Conservation (phyloP, 2,797 vertebrate species). For the Phrynocephalus guinanensis region DNA sequence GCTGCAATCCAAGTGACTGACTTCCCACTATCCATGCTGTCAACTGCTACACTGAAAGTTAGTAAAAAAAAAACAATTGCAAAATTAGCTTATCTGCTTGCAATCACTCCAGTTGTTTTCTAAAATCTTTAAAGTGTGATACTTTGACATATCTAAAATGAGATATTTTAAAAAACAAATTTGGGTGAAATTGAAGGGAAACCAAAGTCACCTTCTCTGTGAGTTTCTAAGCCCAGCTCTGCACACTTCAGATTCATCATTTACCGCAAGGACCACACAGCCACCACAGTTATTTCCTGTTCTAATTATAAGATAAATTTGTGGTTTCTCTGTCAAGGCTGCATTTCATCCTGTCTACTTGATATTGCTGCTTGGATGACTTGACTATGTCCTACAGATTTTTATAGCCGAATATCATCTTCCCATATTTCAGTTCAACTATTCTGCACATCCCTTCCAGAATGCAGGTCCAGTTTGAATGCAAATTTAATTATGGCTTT, state of each 20-base stretch:
- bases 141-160: constrained; percentile 14
- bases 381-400: constrained; percentile 24
- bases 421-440: neutral
- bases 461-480: neutral
- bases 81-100: neutral
- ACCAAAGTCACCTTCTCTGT: neutral
- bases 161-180: constrained; percentile 20
- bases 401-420: neutral
- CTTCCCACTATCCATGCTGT: no score
- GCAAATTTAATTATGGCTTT: neutral
- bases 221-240: neutral
- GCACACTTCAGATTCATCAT: neutral
- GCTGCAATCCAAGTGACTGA: neutral
- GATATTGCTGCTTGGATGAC: constrained; percentile 31
- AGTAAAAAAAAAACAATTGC: neutral
- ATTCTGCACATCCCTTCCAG: neutral
- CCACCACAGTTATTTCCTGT: constrained; percentile 47
- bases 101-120: fast-evolving
- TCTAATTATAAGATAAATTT: constrained; percentile 49
- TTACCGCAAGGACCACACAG: constrained; percentile 25
- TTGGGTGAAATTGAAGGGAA: neutral
- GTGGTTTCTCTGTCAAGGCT: constrained; percentile 30
- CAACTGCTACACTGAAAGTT: no score
- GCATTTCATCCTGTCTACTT: neutral
- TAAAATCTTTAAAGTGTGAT: neutral